These are phyloP conservation scores for Scolopax rusticola DNA, from an alignment of 2,797 vertebrate species.

Conservation along the genomic window DNA sequence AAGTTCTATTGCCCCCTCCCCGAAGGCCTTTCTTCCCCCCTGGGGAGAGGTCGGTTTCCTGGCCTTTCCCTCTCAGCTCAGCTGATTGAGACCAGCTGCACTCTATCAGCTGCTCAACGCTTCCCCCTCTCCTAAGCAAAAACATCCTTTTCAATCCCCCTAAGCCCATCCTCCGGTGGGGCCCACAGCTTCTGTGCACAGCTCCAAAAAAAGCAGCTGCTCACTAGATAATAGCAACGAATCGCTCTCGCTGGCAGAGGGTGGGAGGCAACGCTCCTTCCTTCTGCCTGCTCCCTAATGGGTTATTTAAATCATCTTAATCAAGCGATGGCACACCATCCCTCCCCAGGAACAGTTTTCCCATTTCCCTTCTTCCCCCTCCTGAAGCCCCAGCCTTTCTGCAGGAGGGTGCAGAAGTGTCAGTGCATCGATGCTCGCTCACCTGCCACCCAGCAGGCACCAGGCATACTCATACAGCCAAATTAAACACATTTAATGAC, in stretches of 20 bases:
- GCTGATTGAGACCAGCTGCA: background rate
- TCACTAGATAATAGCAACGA: background rate
- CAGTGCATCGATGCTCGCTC: background rate
- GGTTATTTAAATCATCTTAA: background rate
- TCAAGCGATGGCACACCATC: background rate
- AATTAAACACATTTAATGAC: background rate
- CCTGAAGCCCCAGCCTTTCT: background rate
- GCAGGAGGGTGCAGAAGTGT: background rate
- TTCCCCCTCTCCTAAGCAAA: background rate
- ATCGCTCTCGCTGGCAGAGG: background rate
- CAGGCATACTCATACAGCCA: background rate
- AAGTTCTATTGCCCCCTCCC: background rate
- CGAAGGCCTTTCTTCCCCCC: background rate
- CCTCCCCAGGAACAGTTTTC: rapidly evolving
- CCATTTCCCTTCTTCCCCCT: background rate
- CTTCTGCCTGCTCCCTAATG: background rate
- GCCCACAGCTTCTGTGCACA: rapidly evolving
- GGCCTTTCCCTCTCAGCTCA: rapidly evolving
- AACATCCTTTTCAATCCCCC: background rate
- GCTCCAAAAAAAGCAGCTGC: background rate
- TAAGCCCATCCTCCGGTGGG: background rate
- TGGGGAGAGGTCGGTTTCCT: background rate
- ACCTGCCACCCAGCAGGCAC: rapidly evolving
- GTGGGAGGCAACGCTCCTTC: background rate
- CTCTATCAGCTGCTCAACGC: background rate